A percentile compares a stretch with the other conserved stretches of the same genome.
These are phyloP conservation scores for Mayetiola destructor DNA, from an alignment of 2,888 invertebrate species.

Conservation along the genomic window DNA sequence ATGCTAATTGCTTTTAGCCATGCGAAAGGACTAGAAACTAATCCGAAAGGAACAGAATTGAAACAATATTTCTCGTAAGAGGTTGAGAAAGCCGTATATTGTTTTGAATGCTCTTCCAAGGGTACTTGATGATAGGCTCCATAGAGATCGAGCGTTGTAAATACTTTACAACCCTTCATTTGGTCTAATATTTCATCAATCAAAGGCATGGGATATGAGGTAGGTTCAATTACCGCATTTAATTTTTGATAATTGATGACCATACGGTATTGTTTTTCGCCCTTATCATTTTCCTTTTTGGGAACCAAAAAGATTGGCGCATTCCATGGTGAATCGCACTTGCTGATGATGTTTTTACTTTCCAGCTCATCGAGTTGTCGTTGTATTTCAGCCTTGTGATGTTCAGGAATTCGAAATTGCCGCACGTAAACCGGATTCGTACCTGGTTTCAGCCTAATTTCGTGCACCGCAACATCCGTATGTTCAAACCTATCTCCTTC, in stretches of 20 bases:
- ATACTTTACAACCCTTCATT: neutral
- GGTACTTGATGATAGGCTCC: neutral
- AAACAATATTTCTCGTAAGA: neutral
- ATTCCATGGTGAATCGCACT: neutral
- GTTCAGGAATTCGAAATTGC: neutral
- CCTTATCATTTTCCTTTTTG: neutral
- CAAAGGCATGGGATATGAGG: neutral
- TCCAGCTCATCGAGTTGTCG: neutral
- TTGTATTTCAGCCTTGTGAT: neutral
- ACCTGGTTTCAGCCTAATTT: neutral
- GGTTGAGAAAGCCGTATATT: neutral
- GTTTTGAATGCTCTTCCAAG: neutral
- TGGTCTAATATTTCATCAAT: neutral
- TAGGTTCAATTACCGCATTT: neutral
- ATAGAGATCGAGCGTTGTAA: neutral
- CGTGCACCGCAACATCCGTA: neutral
- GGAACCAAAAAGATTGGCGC: neutral
- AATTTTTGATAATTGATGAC: neutral
- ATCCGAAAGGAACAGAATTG: neutral
- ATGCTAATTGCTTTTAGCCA: neutral
- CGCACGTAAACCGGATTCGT: neutral
- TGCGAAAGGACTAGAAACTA: neutral
- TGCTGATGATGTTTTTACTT: neutral
- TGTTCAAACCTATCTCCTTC: neutral
- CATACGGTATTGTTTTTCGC: neutral